Evolutionary conservation across 2,113 vertebrate species (phyloP).

Genomic region (Crotalus tigris): DNA sequence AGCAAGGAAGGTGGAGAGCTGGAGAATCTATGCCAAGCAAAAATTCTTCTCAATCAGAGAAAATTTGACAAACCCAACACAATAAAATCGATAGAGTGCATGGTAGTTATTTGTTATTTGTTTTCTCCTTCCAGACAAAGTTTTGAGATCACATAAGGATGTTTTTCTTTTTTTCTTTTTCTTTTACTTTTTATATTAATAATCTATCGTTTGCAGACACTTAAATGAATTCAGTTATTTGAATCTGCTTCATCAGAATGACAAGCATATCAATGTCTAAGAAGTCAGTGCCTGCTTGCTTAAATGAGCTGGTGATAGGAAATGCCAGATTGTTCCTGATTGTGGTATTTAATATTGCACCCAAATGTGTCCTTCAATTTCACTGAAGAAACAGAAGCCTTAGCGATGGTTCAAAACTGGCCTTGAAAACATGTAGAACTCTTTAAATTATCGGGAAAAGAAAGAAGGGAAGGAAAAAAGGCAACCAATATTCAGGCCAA

Average conservation of each 20-base stretch:
- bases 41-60: constrained; percentile 14
- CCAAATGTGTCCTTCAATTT: background rate
- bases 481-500: background rate
- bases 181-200: constrained; percentile 34
- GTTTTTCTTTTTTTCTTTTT: background rate
- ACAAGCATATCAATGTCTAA: constrained; percentile 43
- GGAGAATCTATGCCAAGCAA: constrained; percentile 1
- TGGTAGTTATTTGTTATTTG: background rate
- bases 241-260: constrained; percentile 35
- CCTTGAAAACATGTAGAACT: background rate
- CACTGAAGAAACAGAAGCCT: background rate
- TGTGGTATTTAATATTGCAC: background rate
- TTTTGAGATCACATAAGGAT: constrained; percentile 31
- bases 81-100: background rate
- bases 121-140: constrained; percentile 43
- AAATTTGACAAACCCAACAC: constrained; percentile 1
- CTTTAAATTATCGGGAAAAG: background rate
- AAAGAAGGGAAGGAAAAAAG: background rate
- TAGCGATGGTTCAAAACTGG: background rate
- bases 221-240: constrained; percentile 36
- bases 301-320: constrained; percentile 27
- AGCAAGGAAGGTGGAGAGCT: background rate
- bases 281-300: constrained; percentile 9
- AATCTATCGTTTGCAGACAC: constrained; percentile 47
- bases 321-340: constrained; percentile 7